Evolutionary conservation across 2,888 invertebrate genomes (phyloP).

Genomic region (Augochlorella aurata): DNA sequence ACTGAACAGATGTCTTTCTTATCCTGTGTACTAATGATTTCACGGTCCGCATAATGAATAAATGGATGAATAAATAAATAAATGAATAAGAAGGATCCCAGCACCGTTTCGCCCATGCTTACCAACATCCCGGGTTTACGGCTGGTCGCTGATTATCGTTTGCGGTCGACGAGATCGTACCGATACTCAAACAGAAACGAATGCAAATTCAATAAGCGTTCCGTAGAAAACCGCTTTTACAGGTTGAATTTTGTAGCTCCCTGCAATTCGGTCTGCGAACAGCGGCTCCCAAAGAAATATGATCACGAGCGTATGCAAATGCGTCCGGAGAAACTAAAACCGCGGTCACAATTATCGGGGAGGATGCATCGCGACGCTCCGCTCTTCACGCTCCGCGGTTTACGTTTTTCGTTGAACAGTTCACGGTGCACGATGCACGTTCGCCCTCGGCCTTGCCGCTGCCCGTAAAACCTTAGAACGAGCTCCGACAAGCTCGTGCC

Average conservation of each 20-base stretch:
- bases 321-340: background rate
- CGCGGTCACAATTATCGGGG: conserved; percentile 25
- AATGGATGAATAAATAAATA: too few species aligned
- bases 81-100: too few species aligned
- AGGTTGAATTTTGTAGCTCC: background rate
- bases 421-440: background rate
- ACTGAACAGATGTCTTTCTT: too few species aligned
- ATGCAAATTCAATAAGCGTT: background rate
- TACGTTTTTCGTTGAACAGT: background rate
- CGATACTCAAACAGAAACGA: background rate
- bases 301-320: conserved; percentile 37
- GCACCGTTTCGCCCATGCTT: too few species aligned
- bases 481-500: conserved; percentile 19
- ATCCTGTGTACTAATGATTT: too few species aligned
- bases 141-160: background rate
- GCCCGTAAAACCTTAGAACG: conserved; percentile 44
- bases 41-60: too few species aligned
- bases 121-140: background rate
- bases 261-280: background rate
- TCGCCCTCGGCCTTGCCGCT: background rate
- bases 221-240: too few species aligned
- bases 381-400: too few species aligned
- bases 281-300: conserved; percentile 16
- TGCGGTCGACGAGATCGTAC: background rate
- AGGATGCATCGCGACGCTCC: conserved; percentile 22